Base-by-base conservation (phyloP, 2,797 vertebrate genomes). In the Acanthurus leucopareius region DNA sequence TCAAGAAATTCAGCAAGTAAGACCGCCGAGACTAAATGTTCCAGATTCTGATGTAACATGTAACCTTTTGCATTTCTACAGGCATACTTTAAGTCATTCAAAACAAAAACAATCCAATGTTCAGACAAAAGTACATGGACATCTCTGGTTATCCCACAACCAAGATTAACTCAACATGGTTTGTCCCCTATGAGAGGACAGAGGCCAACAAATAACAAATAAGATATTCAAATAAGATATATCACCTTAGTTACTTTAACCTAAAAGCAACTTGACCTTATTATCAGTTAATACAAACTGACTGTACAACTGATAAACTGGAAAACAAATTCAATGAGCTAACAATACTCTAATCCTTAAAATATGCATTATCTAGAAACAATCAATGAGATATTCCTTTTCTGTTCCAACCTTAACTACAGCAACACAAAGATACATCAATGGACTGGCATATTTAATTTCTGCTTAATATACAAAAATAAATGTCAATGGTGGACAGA, bases 341-440 rank as follows among this genome's bases (percentile, higher is more conserved):
- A 67, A 72, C 58, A n/a, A 61, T 60, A 52, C 35, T 61, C 11
- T 77, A 69, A 69, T 82, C 25, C 73, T 38, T 47, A 62, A 38
- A 57, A 78, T 10, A 75, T 64, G 54, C 40, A 81, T 78, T 75
- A 73, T 70, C 40, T 68, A 38, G 68, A 72, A 79, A 42, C 62
- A 65, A 71, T 66, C 17, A 53, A 57, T 73, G 17, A 74, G 35
- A 85, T 78, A 58, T 84, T 80, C 51, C 5, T 32, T 56, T 56
- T 76, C n/a, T 67, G 28, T 28, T 71, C 15, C 15, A 70, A 49
- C 38, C 13, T 1, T 11, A 63, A 54, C 32, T 7, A 16, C 22
- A 53, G 22, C 15, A 49, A 28, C 53, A 73, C 4, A 57, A 25
- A 45, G 5, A 19, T 17, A 14, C 22, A 10, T 62, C 65, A 70